Evolutionary conservation across 2,888 invertebrate species (phyloP).

Genomic region (Parapristionchus giblindavisi): DNA sequence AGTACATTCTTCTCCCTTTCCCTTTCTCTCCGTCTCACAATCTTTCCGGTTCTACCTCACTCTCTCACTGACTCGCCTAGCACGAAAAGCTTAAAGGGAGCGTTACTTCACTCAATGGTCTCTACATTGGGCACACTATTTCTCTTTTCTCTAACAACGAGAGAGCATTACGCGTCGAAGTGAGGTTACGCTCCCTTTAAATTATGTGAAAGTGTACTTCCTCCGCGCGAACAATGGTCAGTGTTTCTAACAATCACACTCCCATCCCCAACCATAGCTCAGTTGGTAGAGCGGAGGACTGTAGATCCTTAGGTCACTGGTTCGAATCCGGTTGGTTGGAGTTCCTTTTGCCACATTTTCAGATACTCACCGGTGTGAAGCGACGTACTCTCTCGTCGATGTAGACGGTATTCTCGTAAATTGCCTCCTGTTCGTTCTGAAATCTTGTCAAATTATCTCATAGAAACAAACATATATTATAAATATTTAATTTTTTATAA

Average conservation of each 20-base stretch:
- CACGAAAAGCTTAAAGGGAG: no score
- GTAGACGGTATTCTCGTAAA: conserved; percentile 36
- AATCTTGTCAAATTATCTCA: background rate
- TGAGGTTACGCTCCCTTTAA: no score
- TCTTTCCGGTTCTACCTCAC: background rate
- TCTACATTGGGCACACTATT: no score
- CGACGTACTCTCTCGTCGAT: conserved; percentile 9
- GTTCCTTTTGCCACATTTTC: conserved; percentile 15
- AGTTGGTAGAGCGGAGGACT: conserved; percentile 37
- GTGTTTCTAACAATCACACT: background rate
- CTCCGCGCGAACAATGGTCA: no score
- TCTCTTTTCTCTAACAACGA: no score
- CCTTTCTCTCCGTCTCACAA: background rate
- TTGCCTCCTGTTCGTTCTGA: conserved; percentile 13
- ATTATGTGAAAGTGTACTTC: no score
- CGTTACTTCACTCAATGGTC: no score
- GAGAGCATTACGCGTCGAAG: no score
- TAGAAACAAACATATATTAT: background rate
- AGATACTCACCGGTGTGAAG: background rate
- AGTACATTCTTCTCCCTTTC: background rate
- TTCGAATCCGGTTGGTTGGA: conserved; percentile 38
- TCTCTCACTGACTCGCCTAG: no score
- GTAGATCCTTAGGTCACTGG: conserved; percentile 38
- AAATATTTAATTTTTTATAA: background rate
- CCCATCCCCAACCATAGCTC: conserved; percentile 19